A percentile compares a stretch with the other conserved stretches of the same genome.
phyloP scores from a whole-genome alignment of 2,888 invertebrate species.

The Acanthacorydalis orientalis region DNA sequence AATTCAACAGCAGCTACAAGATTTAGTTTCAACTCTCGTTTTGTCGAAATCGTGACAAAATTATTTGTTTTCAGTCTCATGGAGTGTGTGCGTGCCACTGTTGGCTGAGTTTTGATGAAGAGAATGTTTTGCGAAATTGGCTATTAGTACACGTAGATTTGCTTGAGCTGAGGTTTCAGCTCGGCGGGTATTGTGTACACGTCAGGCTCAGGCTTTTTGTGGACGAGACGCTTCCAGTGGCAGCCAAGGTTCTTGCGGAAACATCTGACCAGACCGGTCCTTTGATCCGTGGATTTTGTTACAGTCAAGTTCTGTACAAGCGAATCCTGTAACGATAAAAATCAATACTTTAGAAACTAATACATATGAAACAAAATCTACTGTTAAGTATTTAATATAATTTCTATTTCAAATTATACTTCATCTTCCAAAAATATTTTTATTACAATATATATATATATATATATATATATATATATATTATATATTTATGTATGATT shows the following conservation, averaged over 20 bases:
- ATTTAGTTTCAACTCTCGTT: conserved; percentile 2
- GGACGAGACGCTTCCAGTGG: conserved; percentile 69
- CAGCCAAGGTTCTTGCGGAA: conserved; percentile 75
- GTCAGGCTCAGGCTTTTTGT: conserved; percentile 67
- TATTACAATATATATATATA: too few relatives aligned
- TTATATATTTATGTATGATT: too few relatives aligned
- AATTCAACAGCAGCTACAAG: conserved; percentile 5
- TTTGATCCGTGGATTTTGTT: conserved; percentile 27
- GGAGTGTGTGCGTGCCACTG: background rate
- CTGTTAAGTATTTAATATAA: background rate
- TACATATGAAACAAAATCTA: too few relatives aligned
- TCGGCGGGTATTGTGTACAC: conserved; percentile 74
- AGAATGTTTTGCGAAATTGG: background rate
- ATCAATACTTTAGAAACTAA: conserved; percentile 16
- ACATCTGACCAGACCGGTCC: conserved; percentile 61
- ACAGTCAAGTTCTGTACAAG: conserved; percentile 47
- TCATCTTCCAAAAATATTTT: too few relatives aligned
- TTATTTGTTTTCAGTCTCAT: conserved; percentile 2
- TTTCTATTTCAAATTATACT: too few relatives aligned
- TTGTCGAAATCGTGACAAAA: background rate
- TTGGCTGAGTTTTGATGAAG: background rate
- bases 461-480: too few relatives aligned
- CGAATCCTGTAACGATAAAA: conserved; percentile 49
- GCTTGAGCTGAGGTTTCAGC: conserved; percentile 72
- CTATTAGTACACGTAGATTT: conserved; percentile 69